Evolutionary conservation across 2,888 invertebrate genomes (phyloP), one percentile per base, ranked within the genome.

Genomic region (Dromius quadrimaculatus): DNA sequence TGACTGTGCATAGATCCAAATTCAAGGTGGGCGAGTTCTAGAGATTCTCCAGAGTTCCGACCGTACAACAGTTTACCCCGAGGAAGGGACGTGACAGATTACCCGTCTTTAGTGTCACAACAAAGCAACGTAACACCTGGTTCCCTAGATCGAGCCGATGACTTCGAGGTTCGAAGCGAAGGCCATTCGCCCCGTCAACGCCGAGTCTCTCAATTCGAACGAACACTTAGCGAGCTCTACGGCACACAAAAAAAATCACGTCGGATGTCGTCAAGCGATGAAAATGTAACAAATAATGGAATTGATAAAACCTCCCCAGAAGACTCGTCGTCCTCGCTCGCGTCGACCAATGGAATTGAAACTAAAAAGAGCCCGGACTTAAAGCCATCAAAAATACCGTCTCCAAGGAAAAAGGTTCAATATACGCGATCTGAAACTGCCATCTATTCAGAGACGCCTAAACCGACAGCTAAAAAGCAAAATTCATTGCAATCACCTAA

Each of bases 61-160:
- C 82, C 88, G 68, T 86, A 87, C 79, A 86, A 86, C 74, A 89
- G 89, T 76, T 79, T 89, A 23, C 89, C 88, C 13, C 82, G 87
- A 59, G 85, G 85, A 23, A 87, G 84, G 74, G 84, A 85, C 74
- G 83, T 83, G 72, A 80, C 77, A 73, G 79, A 79, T 73, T 82
- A 81, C 73, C 82, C 82, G n/a, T 79, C 81, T 6, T 74, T 83
- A 61, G 76, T 76, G 47, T 71, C 78, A n/a, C 57, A 45, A 6
- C 65, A 15, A 22, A 23, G 50, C 38, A 19, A 45, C 17, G 15
- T 74, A 76, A 6, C 77, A 78, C 2, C 62, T 74, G 43, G 76
- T 75, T 63, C 76, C 76, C 2, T 76, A 77, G 6, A 76, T 77
- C n/a, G 73, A 76, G 13, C 32, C 4, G 43, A 13, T 32, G 71